Base-by-base conservation (phyloP, 2,888 invertebrate genomes). In the Choreutis nemorana region DNA sequence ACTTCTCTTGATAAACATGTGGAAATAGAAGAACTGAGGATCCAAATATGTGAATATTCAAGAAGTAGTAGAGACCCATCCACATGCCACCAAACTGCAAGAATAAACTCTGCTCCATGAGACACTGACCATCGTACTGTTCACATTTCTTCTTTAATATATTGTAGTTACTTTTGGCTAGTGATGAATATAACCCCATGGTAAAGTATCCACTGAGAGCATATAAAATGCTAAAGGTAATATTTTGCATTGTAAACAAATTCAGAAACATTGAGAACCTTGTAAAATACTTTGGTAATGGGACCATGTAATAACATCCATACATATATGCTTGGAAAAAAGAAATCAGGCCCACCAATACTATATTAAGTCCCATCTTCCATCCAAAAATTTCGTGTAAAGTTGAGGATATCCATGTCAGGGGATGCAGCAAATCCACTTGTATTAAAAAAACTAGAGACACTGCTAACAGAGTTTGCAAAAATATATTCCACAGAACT, bases 251-350 rank as follows among this genome's bases (percentile, higher is more conserved):
- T 0, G 86, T 81, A 41, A 87, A 84, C 41, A 86, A 71, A 20
- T 81, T 81, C 16, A 85, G 49, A 28, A 90, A 70, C 66, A 85
- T 85, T 2, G 81, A 80, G 44, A 89, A 88, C 44, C 90, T 81
- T 8, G 86, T 88, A 21, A 83, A 79, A 36, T 83, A 81, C 45
- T 85, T 88, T 0, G 79, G 75, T 20, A 82, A 65, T 27, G 82
- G 81, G 11, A 80, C 67, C 13, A 89, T 75, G 43, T 88, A 87
- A 39, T 85, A 85, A 49, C 86, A 87, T 25, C 87, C 87, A 48
- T 87, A 85, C 18, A 87, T 77, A 22, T 88, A 71, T n/a, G 89
- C 87, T 64, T 89, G 89, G 4, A 87, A 75, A 35, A 87, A 83
- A 6, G 88, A 84, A 1, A 87, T 81, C 14, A 77, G 53, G 7